These are phyloP conservation scores for Muscidifurax raptorellus DNA, from an alignment of 1,140 invertebrate genomes.

Conservation along the genomic window DNA sequence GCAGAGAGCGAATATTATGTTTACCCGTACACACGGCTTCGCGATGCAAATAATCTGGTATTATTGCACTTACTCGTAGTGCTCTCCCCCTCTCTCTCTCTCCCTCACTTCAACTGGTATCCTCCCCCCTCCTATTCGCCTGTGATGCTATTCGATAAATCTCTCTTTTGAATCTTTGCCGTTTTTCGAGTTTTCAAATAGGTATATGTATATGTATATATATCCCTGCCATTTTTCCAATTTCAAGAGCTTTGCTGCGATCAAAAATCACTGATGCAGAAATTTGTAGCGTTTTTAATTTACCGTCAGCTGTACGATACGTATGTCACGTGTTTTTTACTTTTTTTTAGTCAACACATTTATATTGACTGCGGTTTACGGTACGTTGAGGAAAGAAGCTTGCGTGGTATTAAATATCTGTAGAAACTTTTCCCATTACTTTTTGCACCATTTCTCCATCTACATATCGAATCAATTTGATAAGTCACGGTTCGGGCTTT, in stretches of 20 bases:
- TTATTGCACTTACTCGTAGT: slow-evolving; percentile 74
- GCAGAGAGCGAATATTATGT: slow-evolving; percentile 75
- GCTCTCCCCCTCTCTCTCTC: slow-evolving; percentile 48
- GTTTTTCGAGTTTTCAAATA: neutral
- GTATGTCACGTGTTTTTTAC: neutral
- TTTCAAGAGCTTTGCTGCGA: no score
- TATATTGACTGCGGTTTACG: no score
- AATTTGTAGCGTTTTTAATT: no score
- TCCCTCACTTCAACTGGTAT: slow-evolving; percentile 48
- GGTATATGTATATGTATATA: no score
- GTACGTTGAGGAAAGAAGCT: no score
- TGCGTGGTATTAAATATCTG: neutral
- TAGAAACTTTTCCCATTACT: slow-evolving; percentile 20
- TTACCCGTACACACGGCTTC: slow-evolving; percentile 75
- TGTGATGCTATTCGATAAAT: slow-evolving; percentile 7
- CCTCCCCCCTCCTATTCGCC: slow-evolving; percentile 27
- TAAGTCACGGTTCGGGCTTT: slow-evolving; percentile 25
- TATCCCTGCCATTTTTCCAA: neutral
- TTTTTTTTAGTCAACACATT: no score
- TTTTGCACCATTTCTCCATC: slow-evolving; percentile 18
- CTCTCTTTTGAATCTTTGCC: neutral
- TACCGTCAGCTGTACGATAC: no score
- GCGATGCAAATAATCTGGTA: slow-evolving; percentile 76
- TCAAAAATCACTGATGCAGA: no score
- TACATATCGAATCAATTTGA: slow-evolving; percentile 19